phyloP scores from a whole-genome alignment of 2,888 invertebrate species.

The Drosophila mimica region DNA sequence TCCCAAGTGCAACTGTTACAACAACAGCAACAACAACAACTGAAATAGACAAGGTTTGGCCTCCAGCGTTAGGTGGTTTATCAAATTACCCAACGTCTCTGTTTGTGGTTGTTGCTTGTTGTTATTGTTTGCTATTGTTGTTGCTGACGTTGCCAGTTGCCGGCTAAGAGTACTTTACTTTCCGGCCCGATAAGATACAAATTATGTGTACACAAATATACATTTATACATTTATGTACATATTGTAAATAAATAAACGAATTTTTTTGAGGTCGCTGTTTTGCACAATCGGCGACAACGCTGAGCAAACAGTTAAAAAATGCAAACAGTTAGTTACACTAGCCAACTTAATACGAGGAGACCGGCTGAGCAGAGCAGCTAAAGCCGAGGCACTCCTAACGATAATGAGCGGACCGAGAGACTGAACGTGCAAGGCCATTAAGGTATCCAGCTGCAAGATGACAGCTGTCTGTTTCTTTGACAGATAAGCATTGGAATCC shows the following conservation, averaged over 20 bases:
- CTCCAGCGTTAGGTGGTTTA: constrained; percentile 45
- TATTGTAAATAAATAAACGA: constrained; percentile 62
- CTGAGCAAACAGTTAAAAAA: constrained; percentile 16
- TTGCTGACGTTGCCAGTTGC: constrained; percentile 50
- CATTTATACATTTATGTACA: constrained; percentile 1
- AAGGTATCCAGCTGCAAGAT: constrained; percentile 6
- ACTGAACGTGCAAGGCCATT: constrained; percentile 1
- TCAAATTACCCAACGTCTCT: constrained; percentile 47
- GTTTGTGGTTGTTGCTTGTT: constrained; percentile 1
- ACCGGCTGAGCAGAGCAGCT: not conserved
- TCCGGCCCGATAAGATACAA: constrained; percentile 69
- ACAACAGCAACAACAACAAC: constrained; percentile 12
- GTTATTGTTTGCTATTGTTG: constrained; percentile 14
- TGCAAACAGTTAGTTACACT: constrained; percentile 16
- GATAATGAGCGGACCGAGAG: not conserved
- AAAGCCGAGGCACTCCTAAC: not conserved
- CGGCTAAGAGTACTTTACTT: constrained; percentile 40
- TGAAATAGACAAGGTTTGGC: constrained; percentile 29
- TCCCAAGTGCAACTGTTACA: constrained; percentile 52
- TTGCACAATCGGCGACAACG: constrained; percentile 60
- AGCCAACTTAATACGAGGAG: not conserved
- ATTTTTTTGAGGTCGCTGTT: constrained; percentile 57
- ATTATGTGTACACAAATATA: not conserved
- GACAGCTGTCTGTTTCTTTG: constrained; percentile 30
- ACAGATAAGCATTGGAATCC: constrained; percentile 9